Evolutionary conservation across 1,140 invertebrate species (phyloP).

Genomic region (Papilio polyxenes): DNA sequence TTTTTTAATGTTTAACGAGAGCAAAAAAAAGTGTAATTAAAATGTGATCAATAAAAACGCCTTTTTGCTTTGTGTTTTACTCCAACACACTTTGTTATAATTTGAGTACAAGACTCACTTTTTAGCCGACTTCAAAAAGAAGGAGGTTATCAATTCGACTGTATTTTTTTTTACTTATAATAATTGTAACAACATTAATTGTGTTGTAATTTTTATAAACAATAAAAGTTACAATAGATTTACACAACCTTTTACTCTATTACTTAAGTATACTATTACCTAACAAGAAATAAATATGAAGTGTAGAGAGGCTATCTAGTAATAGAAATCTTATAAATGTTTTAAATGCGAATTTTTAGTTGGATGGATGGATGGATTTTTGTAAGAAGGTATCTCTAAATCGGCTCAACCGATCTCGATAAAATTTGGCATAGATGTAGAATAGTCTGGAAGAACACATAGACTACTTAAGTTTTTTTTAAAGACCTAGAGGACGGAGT

Average conservation of each 20-base stretch:
- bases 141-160: too few species aligned
- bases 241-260: too few species aligned
- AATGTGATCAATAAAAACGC: conserved; percentile 8
- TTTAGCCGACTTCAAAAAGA: too few species aligned
- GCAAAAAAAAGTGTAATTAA: conserved; percentile 19
- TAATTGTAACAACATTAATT: neutral
- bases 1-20: neutral
- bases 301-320: neutral
- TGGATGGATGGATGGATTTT: too few species aligned
- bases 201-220: neutral
- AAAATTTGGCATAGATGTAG: too few species aligned
- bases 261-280: neutral
- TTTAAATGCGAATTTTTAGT: too few species aligned
- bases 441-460: too few species aligned
- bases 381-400: too few species aligned
- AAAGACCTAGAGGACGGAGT: too few species aligned
- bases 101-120: neutral
- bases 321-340: neutral
- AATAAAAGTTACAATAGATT: neutral
- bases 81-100: neutral
- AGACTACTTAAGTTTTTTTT: too few species aligned
- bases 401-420: too few species aligned
- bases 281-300: neutral
- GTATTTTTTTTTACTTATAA: too few species aligned
- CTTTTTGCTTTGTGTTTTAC: neutral